phyloP scores from a whole-genome alignment of 2,888 invertebrate species.

The Lepidochitona cinerea region DNA sequence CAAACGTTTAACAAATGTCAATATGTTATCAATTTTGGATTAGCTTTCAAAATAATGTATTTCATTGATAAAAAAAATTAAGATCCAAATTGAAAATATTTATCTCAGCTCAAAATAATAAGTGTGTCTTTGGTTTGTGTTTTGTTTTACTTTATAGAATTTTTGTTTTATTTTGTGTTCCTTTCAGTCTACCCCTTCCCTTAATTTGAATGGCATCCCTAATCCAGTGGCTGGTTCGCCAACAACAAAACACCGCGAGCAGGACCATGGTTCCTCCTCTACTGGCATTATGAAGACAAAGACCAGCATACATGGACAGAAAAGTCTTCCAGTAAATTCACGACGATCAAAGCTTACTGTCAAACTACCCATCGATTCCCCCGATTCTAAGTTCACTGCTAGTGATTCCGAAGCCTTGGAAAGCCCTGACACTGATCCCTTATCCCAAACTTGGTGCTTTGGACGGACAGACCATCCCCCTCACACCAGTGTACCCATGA shows the following conservation, averaged over 20 bases:
- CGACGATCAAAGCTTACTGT: background rate
- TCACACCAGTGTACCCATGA: background rate
- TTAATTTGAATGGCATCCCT: constrained; percentile 21
- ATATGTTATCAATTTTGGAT: no score
- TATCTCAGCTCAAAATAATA: no score
- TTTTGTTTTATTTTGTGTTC: constrained; percentile 37
- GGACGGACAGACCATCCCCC: background rate
- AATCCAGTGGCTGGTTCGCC: constrained; percentile 27
- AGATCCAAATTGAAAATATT: no score
- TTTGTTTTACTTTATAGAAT: constrained; percentile 3
- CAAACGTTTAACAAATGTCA: no score
- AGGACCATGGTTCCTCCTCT: background rate
- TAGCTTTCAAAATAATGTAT: no score
- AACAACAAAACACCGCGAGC: constrained; percentile 35
- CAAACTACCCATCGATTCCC: background rate
- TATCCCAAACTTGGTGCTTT: background rate
- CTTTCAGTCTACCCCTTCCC: constrained; percentile 44
- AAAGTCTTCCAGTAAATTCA: background rate
- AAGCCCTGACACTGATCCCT: background rate
- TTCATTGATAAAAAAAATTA: no score
- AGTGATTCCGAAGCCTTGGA: background rate
- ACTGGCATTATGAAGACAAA: background rate
- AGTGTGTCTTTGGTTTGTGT: background rate
- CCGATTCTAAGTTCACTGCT: background rate
- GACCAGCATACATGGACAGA: background rate